Conservation (phyloP, 2,888 invertebrate species). For the Archips crataeganus region DNA sequence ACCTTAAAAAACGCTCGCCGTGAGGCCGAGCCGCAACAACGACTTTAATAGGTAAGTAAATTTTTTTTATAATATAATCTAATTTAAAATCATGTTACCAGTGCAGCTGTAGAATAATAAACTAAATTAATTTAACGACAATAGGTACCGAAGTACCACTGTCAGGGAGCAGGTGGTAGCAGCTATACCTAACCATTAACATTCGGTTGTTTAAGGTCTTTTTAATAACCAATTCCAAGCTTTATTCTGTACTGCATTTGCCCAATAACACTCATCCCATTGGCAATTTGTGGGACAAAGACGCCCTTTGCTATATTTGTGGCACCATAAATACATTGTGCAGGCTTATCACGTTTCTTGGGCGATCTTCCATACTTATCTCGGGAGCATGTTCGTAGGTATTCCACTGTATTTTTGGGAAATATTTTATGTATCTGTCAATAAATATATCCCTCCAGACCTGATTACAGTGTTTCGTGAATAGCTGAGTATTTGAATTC, state of each 20-base stretch:
- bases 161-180: neutral
- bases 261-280: conserved; percentile 14
- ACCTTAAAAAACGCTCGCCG: no score
- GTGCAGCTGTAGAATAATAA: neutral
- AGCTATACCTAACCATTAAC: neutral
- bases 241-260: conserved; percentile 2
- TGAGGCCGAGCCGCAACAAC: no score
- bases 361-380: conserved; percentile 13
- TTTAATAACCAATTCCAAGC: neutral
- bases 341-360: conserved; percentile 1
- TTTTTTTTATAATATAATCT: neutral
- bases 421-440: conserved; percentile 8
- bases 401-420: neutral
- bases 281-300: conserved; percentile 7
- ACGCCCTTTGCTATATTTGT: conserved; percentile 12
- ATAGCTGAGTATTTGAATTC: neutral
- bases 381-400: neutral
- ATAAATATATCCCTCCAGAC: neutral
- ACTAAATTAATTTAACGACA: neutral
- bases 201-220: neutral
- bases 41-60: no score
- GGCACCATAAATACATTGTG: conserved; percentile 1
- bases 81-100: neutral
- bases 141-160: no score
- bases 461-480: neutral